Conservation (phyloP, 2,888 invertebrate species). For the Nebria brevicollis region DNA sequence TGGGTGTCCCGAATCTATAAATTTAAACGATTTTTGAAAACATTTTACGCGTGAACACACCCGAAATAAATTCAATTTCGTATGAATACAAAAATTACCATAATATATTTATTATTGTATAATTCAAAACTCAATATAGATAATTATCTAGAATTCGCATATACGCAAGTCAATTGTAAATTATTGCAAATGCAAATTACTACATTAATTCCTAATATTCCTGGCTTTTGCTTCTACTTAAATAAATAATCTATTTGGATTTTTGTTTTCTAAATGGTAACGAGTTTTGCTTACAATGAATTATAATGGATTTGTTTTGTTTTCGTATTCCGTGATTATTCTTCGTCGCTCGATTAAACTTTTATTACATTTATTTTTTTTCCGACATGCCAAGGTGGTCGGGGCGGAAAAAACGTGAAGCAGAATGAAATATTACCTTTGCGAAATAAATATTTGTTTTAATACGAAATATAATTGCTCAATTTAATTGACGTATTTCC, state of each 20-base stretch:
- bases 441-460: too few relatives aligned
- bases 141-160: neutral
- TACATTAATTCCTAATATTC: too few relatives aligned
- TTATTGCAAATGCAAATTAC: neutral
- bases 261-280: neutral
- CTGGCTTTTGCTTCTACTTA: too few relatives aligned
- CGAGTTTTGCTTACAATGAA: neutral
- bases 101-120: neutral
- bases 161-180: neutral
- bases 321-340: neutral
- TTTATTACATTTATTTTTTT: neutral
- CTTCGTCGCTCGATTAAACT: neutral
- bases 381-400: neutral
- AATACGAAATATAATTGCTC: too few relatives aligned
- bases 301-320: neutral
- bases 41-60: neutral
- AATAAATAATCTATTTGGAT: too few relatives aligned
- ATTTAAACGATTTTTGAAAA: neutral
- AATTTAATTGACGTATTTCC: neutral
- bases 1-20: neutral
- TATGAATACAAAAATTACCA: neutral
- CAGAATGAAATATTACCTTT: neutral
- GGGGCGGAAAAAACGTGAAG: neutral
- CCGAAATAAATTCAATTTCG: neutral
- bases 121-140: neutral